A percentile compares a stretch with the other conserved stretches of the same genome.
phyloP scores from a whole-genome alignment of 2,113 vertebrate genomes.

The Lontra canadensis region DNA sequence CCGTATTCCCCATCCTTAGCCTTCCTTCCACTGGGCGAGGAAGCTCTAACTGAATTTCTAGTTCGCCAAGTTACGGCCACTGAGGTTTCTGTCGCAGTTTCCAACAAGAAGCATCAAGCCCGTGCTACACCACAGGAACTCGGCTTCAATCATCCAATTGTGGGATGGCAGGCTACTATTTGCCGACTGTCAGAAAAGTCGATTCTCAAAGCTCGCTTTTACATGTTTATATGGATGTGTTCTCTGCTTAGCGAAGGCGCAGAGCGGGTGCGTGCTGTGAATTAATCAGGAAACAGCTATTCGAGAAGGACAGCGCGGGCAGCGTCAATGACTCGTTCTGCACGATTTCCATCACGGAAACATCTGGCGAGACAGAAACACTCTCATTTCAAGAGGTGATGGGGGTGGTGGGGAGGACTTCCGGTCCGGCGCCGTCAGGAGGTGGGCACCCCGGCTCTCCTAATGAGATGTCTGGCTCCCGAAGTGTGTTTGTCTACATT shows the following conservation, averaged over 20 bases:
- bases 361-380: slow-evolving; percentile 9
- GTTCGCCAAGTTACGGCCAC: background rate
- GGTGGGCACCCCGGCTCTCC: background rate
- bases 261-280: slow-evolving; percentile 34
- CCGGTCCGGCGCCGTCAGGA: background rate
- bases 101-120: background rate
- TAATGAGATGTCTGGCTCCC: background rate
- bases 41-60: background rate
- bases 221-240: slow-evolving; percentile 37
- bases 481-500: background rate
- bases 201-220: slow-evolving; percentile 39
- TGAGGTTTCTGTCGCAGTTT: background rate
- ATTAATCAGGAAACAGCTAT: slow-evolving; percentile 55
- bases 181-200: slow-evolving; percentile 56
- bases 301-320: background rate
- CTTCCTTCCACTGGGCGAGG: background rate
- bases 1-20: fast-evolving
- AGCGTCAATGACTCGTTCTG: slow-evolving; percentile 19
- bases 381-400: background rate
- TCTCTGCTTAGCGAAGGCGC: slow-evolving; percentile 23
- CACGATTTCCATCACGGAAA: slow-evolving; percentile 30
- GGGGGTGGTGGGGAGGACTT: background rate
- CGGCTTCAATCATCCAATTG: background rate
- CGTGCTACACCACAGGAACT: background rate
- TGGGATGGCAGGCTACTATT: slow-evolving; percentile 42